Conservation (phyloP, 2,797 vertebrate genomes). For the Esox masquinongy region DNA sequence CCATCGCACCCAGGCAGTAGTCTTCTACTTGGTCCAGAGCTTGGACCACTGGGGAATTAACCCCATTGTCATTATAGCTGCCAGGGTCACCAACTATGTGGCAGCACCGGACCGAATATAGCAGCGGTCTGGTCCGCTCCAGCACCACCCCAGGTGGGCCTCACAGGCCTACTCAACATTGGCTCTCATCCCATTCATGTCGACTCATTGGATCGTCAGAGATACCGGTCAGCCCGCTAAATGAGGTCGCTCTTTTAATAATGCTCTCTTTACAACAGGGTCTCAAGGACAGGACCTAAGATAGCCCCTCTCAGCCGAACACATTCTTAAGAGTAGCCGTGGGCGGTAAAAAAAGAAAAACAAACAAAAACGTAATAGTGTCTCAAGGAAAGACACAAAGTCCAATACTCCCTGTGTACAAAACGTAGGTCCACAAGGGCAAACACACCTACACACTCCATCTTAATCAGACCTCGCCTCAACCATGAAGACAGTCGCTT, state of each 20-base stretch:
- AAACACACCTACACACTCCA: conserved; percentile 43
- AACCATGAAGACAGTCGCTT: conserved; percentile 31
- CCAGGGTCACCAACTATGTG: conserved; percentile 67
- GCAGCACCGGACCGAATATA: conserved; percentile 55
- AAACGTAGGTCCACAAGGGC: conserved; percentile 48
- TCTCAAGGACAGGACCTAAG: conserved; percentile 50
- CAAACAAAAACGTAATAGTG: background rate
- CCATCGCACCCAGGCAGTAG: conserved; percentile 4
- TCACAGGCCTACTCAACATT: conserved; percentile 17
- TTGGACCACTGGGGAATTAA: conserved; percentile 64
- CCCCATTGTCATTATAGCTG: conserved; percentile 64
- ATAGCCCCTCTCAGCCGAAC: conserved; percentile 32
- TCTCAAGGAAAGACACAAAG: background rate
- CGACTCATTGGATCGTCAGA: conserved; percentile 37
- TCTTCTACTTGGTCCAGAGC: background rate
- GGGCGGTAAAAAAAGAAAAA: background rate
- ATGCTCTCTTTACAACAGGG: conserved; percentile 56
- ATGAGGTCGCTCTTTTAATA: conserved; percentile 55
- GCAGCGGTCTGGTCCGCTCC: conserved; percentile 39
- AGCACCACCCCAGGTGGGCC: conserved; percentile 9
- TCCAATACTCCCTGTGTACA: background rate
- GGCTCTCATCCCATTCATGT: conserved; percentile 26
- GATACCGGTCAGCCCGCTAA: conserved; percentile 62
- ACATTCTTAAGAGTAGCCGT: conserved; percentile 51
- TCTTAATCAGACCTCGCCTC: conserved; percentile 58